Conservation (phyloP, 2,888 invertebrate genomes). For the Erpobdella octoculata region DNA sequence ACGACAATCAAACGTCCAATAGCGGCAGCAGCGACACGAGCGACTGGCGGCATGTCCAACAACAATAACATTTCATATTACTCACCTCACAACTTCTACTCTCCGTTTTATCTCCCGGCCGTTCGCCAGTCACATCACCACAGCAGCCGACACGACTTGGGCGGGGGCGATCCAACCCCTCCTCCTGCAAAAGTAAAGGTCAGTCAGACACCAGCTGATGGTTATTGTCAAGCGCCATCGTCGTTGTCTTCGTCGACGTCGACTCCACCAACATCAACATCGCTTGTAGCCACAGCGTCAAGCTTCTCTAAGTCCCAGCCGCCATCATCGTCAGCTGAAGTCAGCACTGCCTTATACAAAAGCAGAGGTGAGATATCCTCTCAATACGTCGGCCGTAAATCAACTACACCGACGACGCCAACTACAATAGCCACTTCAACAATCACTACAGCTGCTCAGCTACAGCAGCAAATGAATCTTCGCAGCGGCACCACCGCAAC, state of each 20-base stretch:
- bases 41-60: too few relatives aligned
- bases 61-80: background rate
- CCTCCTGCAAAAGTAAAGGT: too few relatives aligned
- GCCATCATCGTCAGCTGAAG: background rate
- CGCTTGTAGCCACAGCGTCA: background rate
- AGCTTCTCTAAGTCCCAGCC: background rate
- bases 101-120: background rate
- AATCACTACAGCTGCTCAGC: background rate
- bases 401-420: background rate
- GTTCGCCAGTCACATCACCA: background rate
- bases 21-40: too few relatives aligned
- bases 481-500: background rate
- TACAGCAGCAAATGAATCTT: background rate
- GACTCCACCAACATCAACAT: background rate
- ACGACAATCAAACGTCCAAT: slow-evolving; percentile 18
- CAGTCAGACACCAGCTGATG: too few relatives aligned
- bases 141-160: too few relatives aligned
- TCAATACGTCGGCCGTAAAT: background rate
- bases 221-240: background rate
- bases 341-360: background rate
- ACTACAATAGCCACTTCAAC: background rate
- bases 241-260: background rate
- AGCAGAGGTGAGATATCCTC: background rate
- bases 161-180: background rate
- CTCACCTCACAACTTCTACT: background rate